These are phyloP conservation scores for Sinocyclocheilus anophthalmus DNA, from an alignment of 2,113 vertebrate genomes.

Conservation along the genomic window DNA sequence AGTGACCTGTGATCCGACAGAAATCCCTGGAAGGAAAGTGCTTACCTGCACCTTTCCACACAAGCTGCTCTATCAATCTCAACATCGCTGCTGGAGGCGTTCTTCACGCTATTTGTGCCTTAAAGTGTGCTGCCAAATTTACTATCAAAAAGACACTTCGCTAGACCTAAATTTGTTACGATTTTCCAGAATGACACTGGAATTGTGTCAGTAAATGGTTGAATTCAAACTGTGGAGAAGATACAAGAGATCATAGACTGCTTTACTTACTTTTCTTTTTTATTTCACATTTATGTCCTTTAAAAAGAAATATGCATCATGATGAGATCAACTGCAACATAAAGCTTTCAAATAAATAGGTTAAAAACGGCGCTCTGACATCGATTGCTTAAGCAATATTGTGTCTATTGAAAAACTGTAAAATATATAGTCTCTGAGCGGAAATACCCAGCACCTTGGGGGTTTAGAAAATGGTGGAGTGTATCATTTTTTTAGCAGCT, in stretches of 20 bases:
- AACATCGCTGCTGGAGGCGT: conserved; percentile 48
- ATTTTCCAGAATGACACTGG: background rate
- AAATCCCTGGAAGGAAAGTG: conserved; percentile 64
- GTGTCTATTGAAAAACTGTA: conserved; percentile 19
- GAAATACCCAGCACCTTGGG: conserved; percentile 18
- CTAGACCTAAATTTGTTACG: background rate
- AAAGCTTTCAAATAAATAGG: conserved; percentile 19
- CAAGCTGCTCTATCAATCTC: conserved; percentile 60
- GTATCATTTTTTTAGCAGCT: conserved; percentile 15
- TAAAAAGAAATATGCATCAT: background rate
- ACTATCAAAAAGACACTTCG: conserved; percentile 6
- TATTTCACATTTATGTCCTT: background rate
- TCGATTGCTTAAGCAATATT: conserved; percentile 19
- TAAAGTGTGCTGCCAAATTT: conserved; percentile 4
- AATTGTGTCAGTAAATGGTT: background rate
- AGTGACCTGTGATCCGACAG: conserved; percentile 59
- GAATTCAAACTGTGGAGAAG: background rate
- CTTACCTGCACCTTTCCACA: conserved; percentile 58
- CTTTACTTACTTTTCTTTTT: background rate
- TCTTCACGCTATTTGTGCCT: conserved; percentile 12
- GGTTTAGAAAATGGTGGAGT: conserved; percentile 22
- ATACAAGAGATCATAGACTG: background rate
- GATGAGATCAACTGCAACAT: background rate
- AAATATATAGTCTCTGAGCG: conserved; percentile 11
- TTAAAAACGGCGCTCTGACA: background rate